Conservation (phyloP, 2,113 vertebrate genomes). For the Leptobrachium leishanense region DNA sequence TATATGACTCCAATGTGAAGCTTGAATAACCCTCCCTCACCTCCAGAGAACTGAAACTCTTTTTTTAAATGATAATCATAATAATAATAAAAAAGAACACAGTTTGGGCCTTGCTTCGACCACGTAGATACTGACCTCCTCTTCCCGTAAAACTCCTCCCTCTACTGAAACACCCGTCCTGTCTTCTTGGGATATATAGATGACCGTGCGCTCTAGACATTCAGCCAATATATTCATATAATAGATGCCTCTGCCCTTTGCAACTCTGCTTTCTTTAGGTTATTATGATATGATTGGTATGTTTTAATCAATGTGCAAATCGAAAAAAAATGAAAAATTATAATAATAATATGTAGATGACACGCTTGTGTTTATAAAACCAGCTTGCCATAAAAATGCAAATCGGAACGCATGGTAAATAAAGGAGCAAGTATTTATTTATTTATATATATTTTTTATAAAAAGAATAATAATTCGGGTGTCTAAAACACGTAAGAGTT, state of each 20-base stretch:
- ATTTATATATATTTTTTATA: too few species aligned
- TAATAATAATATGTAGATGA: background rate
- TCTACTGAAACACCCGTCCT: constrained; percentile 2
- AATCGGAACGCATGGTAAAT: background rate
- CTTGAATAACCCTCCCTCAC: constrained; percentile 7
- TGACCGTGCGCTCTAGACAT: constrained; percentile 15
- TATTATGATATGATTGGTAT: constrained; percentile 17
- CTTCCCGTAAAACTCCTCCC: background rate
- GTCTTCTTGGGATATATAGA: constrained; percentile 25
- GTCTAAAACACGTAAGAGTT: too few species aligned
- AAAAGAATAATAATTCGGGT: too few species aligned
- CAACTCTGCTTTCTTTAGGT: constrained; percentile 31
- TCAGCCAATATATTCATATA: background rate
- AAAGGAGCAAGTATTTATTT: background rate
- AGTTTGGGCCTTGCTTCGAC: constrained; percentile 15
- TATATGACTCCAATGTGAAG: constrained; percentile 26
- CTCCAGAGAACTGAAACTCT: constrained; percentile 12
- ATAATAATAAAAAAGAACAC: constrained; percentile 4
- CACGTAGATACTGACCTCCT: constrained; percentile 20
- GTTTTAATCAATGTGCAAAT: background rate
- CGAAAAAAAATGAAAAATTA: background rate
- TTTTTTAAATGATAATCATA: background rate
- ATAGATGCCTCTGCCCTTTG: constrained; percentile 9
- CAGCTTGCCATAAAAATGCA: background rate
- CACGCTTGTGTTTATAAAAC: background rate